Base-by-base conservation (phyloP, 2,797 vertebrate species). In the Geotrypetes seraphini region DNA sequence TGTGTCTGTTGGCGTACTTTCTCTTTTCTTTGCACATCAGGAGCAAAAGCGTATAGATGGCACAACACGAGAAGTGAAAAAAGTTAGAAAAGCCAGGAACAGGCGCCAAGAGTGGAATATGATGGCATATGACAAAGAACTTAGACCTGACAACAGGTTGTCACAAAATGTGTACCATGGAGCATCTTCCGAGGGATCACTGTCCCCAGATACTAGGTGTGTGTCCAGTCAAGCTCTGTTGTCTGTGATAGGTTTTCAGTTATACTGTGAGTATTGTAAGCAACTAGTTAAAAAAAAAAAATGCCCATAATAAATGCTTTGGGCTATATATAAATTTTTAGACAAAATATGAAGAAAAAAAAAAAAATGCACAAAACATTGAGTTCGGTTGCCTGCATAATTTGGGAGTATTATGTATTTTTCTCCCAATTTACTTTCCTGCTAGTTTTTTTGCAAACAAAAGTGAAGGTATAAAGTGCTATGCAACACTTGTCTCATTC, bases 81-180 rank as follows among this genome's bases (percentile, higher is more conserved):
- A 97, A 70, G 93, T 99, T 66, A 87, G 96, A 43, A 99, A 99
- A 81, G 96, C 96, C 23, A 85, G 95, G 42, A 98, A 99, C 84
- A 92, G 96, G 67, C 86, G 95, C n/a, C 95, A 98, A 69, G 96
- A 99, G 68, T 99, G 96, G 96, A 98, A 92, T 73, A 96, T 99
- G 88, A 92, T 99, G 94, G 96, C 96, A 7, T 90, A 96, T 73
- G 96, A 99, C 79, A 99, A 97, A 78, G 95, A 99, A 75, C 86
- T 99, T 71, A 87, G 96, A 76, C 95, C 96, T 6, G 95, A 99
- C 75, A 84, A 89, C 75, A 86, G 93, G 50, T 87, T 86, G 53
- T 81, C 84, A 59, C 88, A 96, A 62, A 92, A 84, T 46, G 77
- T 91, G 45, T 89, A 88, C 83, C 79, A 93, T 47, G 92, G 90